Conservation (phyloP, 2,113 vertebrate genomes). For the Callaeas wilsoni region DNA sequence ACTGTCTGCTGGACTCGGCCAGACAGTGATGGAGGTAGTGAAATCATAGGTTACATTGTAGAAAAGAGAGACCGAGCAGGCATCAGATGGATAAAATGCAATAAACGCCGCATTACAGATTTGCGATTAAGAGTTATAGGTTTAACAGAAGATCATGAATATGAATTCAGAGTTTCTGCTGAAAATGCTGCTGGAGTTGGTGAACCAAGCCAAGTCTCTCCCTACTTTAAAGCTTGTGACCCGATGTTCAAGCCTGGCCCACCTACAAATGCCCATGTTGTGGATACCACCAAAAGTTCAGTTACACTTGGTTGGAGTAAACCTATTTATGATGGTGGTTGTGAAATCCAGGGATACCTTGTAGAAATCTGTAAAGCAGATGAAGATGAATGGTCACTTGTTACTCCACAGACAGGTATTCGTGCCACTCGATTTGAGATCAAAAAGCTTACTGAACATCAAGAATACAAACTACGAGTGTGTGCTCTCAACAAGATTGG, state of each 20-base stretch:
- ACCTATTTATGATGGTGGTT: constrained; percentile 96
- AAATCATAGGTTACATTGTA: constrained; percentile 90
- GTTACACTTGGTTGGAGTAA: constrained; percentile 86
- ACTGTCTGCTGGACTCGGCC: constrained; percentile 95
- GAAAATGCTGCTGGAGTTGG: constrained; percentile 95
- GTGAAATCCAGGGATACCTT: constrained; percentile 91
- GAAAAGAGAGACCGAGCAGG: constrained; percentile 96
- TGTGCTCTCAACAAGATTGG: constrained; percentile 94
- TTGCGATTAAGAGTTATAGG: constrained; percentile 92
- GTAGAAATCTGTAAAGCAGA: constrained; percentile 95
- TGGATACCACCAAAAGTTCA: constrained; percentile 87
- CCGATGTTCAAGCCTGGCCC: constrained; percentile 93
- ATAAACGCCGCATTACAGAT: constrained; percentile 94
- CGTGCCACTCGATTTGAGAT: constrained; percentile 86
- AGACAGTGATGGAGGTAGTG: constrained; percentile 89
- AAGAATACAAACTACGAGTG: constrained; percentile 91
- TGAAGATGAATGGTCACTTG: constrained; percentile 93
- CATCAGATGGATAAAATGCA: constrained; percentile 96
- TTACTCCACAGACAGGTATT: constrained; percentile 88
- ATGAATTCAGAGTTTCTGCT: constrained; percentile 94
- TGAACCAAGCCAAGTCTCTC: constrained; percentile 83
- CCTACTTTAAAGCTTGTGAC: constrained; percentile 92
- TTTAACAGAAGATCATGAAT: constrained; percentile 94
- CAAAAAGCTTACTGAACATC: constrained; percentile 88
- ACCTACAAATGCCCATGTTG: constrained; percentile 84